A percentile compares a stretch with the other conserved stretches of the same genome.
Evolutionary conservation across 2,797 vertebrate genomes (phyloP).

Genomic region (Pterois miles): DNA sequence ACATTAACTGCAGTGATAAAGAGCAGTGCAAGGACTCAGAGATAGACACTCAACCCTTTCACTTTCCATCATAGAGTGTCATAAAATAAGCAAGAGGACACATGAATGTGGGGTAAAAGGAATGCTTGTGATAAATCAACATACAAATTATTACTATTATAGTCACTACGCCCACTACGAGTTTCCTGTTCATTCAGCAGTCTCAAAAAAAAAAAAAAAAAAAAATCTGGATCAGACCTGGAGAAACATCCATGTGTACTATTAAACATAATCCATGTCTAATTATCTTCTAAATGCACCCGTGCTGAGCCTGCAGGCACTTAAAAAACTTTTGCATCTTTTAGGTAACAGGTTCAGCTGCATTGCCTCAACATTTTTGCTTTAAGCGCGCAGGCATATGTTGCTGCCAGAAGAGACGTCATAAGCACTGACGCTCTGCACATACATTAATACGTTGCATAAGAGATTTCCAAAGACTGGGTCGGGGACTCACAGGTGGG

Average conservation of each 20-base stretch:
- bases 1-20: constrained; percentile 13
- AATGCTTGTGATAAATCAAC: not conserved
- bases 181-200: not conserved
- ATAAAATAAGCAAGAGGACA: not conserved
- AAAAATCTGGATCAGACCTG: not conserved
- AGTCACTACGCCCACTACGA: not conserved
- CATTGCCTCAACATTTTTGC: not conserved
- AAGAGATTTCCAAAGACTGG: no score
- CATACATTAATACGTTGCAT: no score
- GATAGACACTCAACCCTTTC: not conserved
- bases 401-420: not conserved
- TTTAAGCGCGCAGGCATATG: not conserved
- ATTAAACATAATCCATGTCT: not conserved
- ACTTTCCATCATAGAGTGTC: not conserved
- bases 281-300: not conserved
- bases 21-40: not conserved
- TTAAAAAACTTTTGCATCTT: not conserved
- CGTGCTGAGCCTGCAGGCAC: not conserved
- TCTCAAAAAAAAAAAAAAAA: not conserved
- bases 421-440: not conserved
- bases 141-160: not conserved
- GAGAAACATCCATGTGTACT: not conserved
- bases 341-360: not conserved
- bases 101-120: not conserved
- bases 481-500: no score